Conservation (phyloP, 2,797 vertebrate species). For the Hirundo rustica region DNA sequence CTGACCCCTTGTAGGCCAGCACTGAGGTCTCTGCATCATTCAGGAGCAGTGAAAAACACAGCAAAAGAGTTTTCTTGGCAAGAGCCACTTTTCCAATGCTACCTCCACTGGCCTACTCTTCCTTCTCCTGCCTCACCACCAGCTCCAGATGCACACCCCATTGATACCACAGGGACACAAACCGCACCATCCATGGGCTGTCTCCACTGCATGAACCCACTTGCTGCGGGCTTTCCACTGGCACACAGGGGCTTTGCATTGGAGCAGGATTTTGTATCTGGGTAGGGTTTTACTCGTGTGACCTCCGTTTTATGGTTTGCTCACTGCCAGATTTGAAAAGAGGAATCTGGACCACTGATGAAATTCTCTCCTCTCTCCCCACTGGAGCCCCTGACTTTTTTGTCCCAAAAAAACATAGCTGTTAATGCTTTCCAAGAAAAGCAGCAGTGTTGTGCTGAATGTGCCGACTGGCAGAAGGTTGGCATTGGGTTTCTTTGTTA, state of each 20-base stretch:
- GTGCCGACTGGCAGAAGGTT: conserved; percentile 53
- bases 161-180: fast-evolving
- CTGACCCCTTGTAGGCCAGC: fast-evolving
- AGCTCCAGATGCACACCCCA: fast-evolving
- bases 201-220: fast-evolving
- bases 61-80: neutral
- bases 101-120: neutral
- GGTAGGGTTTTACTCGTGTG: neutral
- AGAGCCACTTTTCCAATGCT: neutral
- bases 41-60: neutral
- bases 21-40: neutral
- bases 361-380: neutral
- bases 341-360: neutral
- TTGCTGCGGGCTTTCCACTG: neutral
- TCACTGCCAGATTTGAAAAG: neutral
- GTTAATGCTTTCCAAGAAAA: conserved; percentile 52
- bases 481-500: conserved; percentile 68
- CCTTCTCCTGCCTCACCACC: neutral
- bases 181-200: neutral
- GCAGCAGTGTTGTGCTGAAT: conserved; percentile 46
- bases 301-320: neutral
- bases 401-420: neutral
- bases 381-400: neutral
- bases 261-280: neutral
- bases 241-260: neutral